A percentile compares a stretch with the other conserved stretches of the same genome.
Evolutionary conservation across 2,888 invertebrate genomes (phyloP).

Genomic region (Tachina lurida): DNA sequence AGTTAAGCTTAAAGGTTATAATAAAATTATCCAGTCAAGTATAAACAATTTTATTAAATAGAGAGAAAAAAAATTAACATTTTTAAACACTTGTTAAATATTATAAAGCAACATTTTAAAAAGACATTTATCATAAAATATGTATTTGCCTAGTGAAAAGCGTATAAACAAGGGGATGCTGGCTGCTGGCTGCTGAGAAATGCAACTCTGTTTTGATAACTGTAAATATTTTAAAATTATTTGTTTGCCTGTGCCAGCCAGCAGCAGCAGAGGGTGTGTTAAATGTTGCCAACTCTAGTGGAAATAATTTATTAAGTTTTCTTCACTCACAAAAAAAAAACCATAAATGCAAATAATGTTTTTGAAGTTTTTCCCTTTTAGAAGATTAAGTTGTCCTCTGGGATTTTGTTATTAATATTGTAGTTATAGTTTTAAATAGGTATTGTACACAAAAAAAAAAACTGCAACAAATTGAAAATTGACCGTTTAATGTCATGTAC

Average conservation of each 20-base stretch:
- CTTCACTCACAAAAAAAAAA: slow-evolving; percentile 41
- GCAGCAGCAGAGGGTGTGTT: slow-evolving; percentile 62
- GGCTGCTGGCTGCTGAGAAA: slow-evolving; percentile 27
- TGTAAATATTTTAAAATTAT: not conserved
- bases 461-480: slow-evolving; percentile 78
- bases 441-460: not conserved
- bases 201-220: slow-evolving; percentile 40
- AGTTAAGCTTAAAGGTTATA: slow-evolving; percentile 62
- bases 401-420: slow-evolving; percentile 35
- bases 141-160: not conserved
- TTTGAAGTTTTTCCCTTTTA: slow-evolving; percentile 25
- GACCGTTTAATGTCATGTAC: slow-evolving; percentile 80
- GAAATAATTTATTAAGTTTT: slow-evolving; percentile 63
- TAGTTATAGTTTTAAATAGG: slow-evolving; percentile 36
- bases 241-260: not conserved
- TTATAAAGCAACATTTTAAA: slow-evolving; percentile 60
- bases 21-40: slow-evolving; percentile 63
- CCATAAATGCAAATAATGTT: slow-evolving; percentile 67
- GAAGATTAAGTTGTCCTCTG: slow-evolving; percentile 67
- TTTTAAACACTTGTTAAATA: slow-evolving; percentile 64
- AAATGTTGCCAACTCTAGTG: slow-evolving; percentile 64
- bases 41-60: slow-evolving; percentile 58
- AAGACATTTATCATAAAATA: slow-evolving; percentile 61
- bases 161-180: not conserved
- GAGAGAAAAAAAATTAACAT: slow-evolving; percentile 57